Evolutionary conservation across 1,140 invertebrate genomes (phyloP), one percentile per base, ranked within the genome.

Genomic region (Drosophila sproati): DNA sequence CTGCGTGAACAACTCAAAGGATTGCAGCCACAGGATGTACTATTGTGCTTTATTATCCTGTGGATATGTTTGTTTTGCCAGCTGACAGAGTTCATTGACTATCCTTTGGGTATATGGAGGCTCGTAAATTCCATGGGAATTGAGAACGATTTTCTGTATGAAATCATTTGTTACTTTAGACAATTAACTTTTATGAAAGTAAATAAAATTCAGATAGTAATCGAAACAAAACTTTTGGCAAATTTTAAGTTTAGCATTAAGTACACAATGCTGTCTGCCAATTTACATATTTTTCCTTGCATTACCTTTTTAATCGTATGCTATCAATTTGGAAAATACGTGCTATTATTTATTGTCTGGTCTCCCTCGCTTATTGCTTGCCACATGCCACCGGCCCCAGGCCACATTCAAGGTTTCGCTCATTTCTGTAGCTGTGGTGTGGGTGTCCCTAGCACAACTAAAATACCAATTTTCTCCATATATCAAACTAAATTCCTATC

Each of bases 21-120:
- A 64, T 41, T 37, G 48, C 35, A 63, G n/a, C 37, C 37, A 39
- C n/a, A 45, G 28, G 12, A 62, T 37, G 31, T 5, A 20, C 35
- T 35, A 56, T 34, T 67, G 63, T 31, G 51, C 12, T 47, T 45
- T 45, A 28, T 8, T 69, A 34, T 51, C 28, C 67, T 47, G 31
- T 8, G 31, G 34, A 47, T 63, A 35, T 57, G 41, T 55, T 59
- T 72, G 20, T 59, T 54, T 48, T 76, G 28, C 35, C 48, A 67
- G 73, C 45, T 50, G 29, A 20, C 32, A 63, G 31, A 48, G 77
- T 63, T 48, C 79, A 29, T 61, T 72, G 74, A 82, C 71, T 70
- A 34, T 56, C 62, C 20, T n/a, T 52, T 39, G 32, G 48, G 59
- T 43, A 0, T 43, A 37, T 52, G 63, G 69, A 50, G 28, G 28